Conservation (phyloP, 2,888 invertebrate genomes). For the Drosophila longiperda region DNA sequence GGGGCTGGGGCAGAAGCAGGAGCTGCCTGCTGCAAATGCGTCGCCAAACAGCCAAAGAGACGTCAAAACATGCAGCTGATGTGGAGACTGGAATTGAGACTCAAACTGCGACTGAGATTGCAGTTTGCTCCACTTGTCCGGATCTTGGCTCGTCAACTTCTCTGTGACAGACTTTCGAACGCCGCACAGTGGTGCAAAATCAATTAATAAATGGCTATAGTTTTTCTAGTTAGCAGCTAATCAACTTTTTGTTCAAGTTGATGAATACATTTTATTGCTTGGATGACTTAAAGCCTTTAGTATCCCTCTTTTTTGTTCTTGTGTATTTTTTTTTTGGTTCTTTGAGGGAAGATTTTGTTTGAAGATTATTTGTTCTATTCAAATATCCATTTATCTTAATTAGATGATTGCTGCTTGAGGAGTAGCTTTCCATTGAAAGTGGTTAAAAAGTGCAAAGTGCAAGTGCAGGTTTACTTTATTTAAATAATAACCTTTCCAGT, state of each 20-base stretch:
- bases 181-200: constrained; percentile 49
- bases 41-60: constrained; percentile 50
- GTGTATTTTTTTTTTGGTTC: neutral
- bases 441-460: no score
- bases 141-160: neutral
- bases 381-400: neutral
- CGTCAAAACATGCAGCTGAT: constrained; percentile 41
- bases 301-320: neutral
- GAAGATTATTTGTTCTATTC: neutral
- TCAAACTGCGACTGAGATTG: constrained; percentile 1
- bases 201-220: fast-evolving
- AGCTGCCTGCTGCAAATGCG: constrained; percentile 37
- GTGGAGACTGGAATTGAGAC: constrained; percentile 6
- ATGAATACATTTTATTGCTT: neutral
- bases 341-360: neutral
- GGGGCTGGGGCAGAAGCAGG: constrained; percentile 15
- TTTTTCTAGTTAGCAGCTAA: neutral
- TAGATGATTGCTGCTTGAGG: neutral
- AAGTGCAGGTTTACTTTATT: no score
- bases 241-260: neutral
- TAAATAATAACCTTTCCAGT: no score
- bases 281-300: neutral
- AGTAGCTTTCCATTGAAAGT: no score
- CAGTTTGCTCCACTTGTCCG: constrained; percentile 45
- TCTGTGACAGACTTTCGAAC: constrained; percentile 57